Evolutionary conservation across 2,888 invertebrate genomes (phyloP), one percentile per base, ranked within the genome.

Genomic region (Platycheirus rosarum): DNA sequence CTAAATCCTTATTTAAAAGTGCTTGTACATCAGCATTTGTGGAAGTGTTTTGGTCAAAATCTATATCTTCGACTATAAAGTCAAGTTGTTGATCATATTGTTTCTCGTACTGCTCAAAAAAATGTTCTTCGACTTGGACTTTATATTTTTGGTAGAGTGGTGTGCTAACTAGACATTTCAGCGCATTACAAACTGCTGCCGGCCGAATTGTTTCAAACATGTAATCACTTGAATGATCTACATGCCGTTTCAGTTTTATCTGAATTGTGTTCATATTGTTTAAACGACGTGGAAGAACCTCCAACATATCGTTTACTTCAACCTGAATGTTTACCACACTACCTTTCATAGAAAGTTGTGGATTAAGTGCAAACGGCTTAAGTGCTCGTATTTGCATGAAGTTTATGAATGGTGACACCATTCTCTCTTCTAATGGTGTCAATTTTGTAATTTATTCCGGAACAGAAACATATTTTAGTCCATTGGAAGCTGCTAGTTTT

Each of bases 301-400:
- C 44, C 8, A 87, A 23, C 35, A 84, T 80, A 26, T 85, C 84
- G 40, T 84, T 77, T 13, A 87, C 84, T 74, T 87, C 85, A 9
- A 86, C 77, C n/a, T 86, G 86, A 8, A 88, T 86, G 79, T 88
- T 88, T 0, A 88, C 86, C 20, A 89, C 85, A 78, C 85, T 85
- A 1, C 86, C 86, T 74, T 86, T 87, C 32, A 86, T 73, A 68
- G 87, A 87, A 32, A 87, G 68, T 57, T 87, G 86, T n/a, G 86
- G 82, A 76, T 89, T 85, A 11, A 86, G 60, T 23, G 88, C 86
- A 69, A 71, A 86, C 8, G 84, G 76, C 80, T 86, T 74, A 20
- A 87, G 84, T 32, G 87, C 82, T 73, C 86, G 74, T 35, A 90
- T 87, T 82, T 88, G 87, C 88, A 89, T 89, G 57, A 89, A 89